Base-by-base conservation (phyloP, 1,140 invertebrate genomes). In the Diachasma alloeum region DNA sequence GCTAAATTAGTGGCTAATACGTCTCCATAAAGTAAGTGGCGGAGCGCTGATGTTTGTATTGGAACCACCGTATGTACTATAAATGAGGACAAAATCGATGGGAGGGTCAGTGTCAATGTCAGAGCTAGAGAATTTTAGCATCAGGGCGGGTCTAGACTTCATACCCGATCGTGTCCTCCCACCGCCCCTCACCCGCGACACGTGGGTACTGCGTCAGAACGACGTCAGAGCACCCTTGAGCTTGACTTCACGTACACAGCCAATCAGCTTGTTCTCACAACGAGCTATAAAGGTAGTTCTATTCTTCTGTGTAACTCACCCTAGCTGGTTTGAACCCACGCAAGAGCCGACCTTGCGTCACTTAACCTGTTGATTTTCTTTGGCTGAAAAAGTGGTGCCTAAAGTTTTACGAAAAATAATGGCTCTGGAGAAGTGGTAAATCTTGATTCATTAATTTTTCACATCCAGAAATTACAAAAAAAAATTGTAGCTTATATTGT, bases 51-150 rank as follows among this genome's bases (percentile, higher is more conserved):
- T 56, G 19, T 56, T 56, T 56, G 48, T 22, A 8, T 48, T 48
- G n/a, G 44, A 15, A 48, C 44, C 48, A 56, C 48, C 15, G 9
- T 56, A 19, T 56, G 48, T 56, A 56, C 24, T 68, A 68, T 68
- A 68, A 68, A 68, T 68, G 48, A 56, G 73, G 53, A 24, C 72
- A 79, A 76, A 75, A 76, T 76, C 76, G 76, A 84, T 83, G 82
- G 83, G 82, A 75, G 71, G 78, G 31, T 74, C 81, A 85, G 81
- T 85, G 83, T 85, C 84, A 85, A 85, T 85, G 84, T 85, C 84
- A 83, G 75, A 79, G 68, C 67, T 82, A 84, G 84, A 82, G 69
- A 63, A 78, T 66, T 11, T n/a, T 26, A 66, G 13, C 59, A 24
- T 42, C 48, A n/a, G 48, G 31, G 53, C 24, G 53, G 53, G 71